Conservation (phyloP, 2,797 vertebrate genomes). For the Neopelma chrysocephalum region DNA sequence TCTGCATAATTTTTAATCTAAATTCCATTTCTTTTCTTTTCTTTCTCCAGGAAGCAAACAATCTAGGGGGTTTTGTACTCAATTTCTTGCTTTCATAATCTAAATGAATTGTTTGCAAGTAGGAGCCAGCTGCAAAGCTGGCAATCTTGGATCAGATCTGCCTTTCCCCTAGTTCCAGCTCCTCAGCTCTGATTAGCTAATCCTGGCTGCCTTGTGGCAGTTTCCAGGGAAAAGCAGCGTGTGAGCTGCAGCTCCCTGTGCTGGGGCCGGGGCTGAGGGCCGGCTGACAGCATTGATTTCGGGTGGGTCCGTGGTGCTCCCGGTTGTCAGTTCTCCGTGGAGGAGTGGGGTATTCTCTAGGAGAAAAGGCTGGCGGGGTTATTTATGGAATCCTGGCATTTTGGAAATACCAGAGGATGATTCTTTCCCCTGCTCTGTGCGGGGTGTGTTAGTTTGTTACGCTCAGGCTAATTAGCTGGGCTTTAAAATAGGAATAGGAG, state of each 20-base stretch:
- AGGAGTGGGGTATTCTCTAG: not conserved
- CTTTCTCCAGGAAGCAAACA: conserved; percentile 65
- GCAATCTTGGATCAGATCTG: conserved; percentile 29
- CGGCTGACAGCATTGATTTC: not conserved
- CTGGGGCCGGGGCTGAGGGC: not conserved
- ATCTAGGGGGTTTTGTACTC: conserved; percentile 64
- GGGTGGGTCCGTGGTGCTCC: not conserved
- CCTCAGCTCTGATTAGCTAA: conserved; percentile 45
- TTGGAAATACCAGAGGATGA: conserved; percentile 40
- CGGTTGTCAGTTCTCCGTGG: not conserved
- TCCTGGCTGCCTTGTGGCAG: conserved; percentile 15
- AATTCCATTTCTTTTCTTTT: conserved; percentile 69
- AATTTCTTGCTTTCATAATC: conserved; percentile 67
- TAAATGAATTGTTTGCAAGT: conserved; percentile 74
- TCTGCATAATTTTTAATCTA: conserved; percentile 70
- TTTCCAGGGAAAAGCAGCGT: not conserved
- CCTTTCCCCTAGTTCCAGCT: conserved; percentile 19
- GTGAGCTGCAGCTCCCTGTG: not conserved
- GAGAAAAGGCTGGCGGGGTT: not conserved
- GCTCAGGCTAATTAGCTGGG: not conserved
- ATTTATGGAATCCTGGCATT: conserved; percentile 52
- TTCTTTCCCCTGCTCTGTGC: not conserved
- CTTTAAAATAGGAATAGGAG: not conserved
- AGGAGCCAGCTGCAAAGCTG: conserved; percentile 64
- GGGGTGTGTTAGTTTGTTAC: not conserved